Conservation (phyloP, 2,797 vertebrate genomes). For the Enoplosus armatus region DNA sequence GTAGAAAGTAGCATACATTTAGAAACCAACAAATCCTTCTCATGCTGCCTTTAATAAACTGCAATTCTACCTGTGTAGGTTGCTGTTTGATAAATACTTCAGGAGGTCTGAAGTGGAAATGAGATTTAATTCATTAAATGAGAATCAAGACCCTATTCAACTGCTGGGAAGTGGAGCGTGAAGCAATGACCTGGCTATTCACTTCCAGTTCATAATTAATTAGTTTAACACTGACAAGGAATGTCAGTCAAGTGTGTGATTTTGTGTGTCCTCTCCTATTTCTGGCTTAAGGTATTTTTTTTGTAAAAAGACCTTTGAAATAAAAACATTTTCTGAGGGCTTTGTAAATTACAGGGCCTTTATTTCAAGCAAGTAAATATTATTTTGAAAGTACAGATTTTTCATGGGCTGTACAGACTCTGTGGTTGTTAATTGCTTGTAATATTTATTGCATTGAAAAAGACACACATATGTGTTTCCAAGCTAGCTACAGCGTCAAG, state of each 20-base stretch:
- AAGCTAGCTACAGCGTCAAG: background rate
- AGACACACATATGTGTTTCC: background rate
- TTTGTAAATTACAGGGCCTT: background rate
- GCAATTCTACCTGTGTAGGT: background rate
- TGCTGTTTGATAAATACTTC: constrained; percentile 25
- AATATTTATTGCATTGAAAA: background rate
- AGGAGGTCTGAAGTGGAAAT: constrained; percentile 38
- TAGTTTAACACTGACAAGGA: background rate
- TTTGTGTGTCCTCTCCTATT: background rate
- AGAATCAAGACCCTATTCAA: constrained; percentile 29
- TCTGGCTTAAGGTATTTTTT: background rate
- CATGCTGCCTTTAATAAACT: no score
- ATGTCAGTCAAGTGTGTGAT: background rate
- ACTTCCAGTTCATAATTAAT: constrained; percentile 23
- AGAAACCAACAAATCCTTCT: no score
- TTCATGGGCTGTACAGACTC: background rate
- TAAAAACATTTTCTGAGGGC: background rate
- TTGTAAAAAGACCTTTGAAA: background rate
- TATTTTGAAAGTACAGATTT: background rate
- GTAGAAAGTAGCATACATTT: no score
- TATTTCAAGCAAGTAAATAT: background rate
- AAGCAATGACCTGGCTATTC: constrained; percentile 11
- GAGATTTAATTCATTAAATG: constrained; percentile 31
- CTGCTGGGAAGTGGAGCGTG: constrained; percentile 24
- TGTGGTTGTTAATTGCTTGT: background rate